Conservation (phyloP, 1,140 invertebrate species). For the Bombyx mori region ASM3026992v2 NC_085121.1:6472501-6473000, state of each 20-base stretch:
- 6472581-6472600: constrained; percentile 59
- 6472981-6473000: constrained; percentile 64
- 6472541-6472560: constrained; percentile 1
- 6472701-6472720: constrained; percentile 40
- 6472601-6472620: constrained; percentile 60
- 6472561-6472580: constrained; percentile 7
- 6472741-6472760: constrained; percentile 42
- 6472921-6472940: constrained; percentile 63
- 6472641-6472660: constrained; percentile 57
- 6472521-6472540: too few species aligned
- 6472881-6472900: constrained; percentile 67
- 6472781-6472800: background rate
- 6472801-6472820: too few species aligned
- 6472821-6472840: too few species aligned
- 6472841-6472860: background rate
- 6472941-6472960: constrained; percentile 50
- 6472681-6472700: constrained; percentile 58
- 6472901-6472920: constrained; percentile 55
- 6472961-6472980: constrained; percentile 55
- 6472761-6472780: background rate
- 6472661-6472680: constrained; percentile 47
- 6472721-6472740: constrained; percentile 22
- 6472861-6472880: constrained; percentile 13
- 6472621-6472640: constrained; percentile 47
- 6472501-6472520: too few species aligned